These are phyloP conservation scores for Ailuropoda melanoleuca DNA, from an alignment of 2,113 vertebrate species.

Conservation along the genomic window DNA sequence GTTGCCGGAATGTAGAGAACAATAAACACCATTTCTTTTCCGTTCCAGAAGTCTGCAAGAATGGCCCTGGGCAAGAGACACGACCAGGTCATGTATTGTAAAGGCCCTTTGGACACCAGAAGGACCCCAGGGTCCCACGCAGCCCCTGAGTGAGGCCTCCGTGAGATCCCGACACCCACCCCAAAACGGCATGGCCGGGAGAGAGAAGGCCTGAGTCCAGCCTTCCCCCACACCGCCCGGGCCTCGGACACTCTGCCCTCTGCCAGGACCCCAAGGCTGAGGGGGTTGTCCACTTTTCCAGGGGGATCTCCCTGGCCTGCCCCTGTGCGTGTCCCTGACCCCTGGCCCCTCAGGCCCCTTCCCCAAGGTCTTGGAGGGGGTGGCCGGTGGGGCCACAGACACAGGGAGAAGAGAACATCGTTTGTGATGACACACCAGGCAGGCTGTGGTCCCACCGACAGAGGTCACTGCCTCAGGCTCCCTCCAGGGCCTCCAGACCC, in stretches of 20 bases:
- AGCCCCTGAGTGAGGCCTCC: background rate
- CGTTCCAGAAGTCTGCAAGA: background rate
- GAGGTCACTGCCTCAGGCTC: background rate
- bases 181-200: background rate
- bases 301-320: background rate
- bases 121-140: background rate
- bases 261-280: background rate
- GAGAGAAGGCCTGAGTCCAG: background rate
- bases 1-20: background rate
- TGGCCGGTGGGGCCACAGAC: background rate
- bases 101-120: background rate
- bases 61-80: background rate
- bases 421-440: background rate
- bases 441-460: background rate
- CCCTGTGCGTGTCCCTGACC: background rate
- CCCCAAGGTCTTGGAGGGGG: background rate
- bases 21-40: background rate
- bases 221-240: background rate
- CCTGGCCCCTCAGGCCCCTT: background rate
- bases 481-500: background rate
- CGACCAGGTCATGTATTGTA: background rate
- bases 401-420: background rate
- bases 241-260: background rate
- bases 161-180: background rate
- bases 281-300: background rate